These are phyloP conservation scores for Cataglyphis livida DNA, from an alignment of 2,888 invertebrate genomes.

Conservation along the genomic window DNA sequence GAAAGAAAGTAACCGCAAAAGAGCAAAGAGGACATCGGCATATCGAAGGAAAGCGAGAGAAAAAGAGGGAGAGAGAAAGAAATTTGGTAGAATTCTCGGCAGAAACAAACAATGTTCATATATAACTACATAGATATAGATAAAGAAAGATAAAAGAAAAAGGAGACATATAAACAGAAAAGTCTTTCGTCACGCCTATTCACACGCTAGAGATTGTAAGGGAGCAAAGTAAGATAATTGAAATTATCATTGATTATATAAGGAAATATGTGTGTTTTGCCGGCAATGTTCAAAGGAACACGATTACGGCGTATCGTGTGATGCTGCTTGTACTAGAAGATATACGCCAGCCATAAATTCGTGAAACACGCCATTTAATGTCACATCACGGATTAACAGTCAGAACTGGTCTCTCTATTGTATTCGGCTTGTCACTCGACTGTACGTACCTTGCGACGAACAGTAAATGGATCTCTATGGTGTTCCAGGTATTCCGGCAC, in stretches of 20 bases:
- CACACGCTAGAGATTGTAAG: slow-evolving; percentile 32
- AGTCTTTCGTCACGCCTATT: slow-evolving; percentile 35
- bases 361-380: slow-evolving; percentile 37
- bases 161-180: slow-evolving; percentile 34
- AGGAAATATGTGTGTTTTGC: not conserved
- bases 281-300: not conserved
- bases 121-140: not conserved
- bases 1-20: slow-evolving; percentile 45
- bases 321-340: slow-evolving; percentile 31
- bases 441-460: slow-evolving; percentile 21
- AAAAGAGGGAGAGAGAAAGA: slow-evolving; percentile 23
- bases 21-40: slow-evolving; percentile 45
- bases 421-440: slow-evolving; percentile 36
- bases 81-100: slow-evolving; percentile 37
- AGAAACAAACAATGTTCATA: slow-evolving; percentile 13
- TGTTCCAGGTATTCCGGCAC: not conserved
- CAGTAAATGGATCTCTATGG: slow-evolving; percentile 27
- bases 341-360: slow-evolving; percentile 36
- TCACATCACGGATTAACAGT: slow-evolving; percentile 48
- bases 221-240: not conserved
- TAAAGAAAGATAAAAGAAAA: slow-evolving; percentile 46
- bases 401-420: slow-evolving; percentile 46
- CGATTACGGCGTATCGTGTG: not conserved
- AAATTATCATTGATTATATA: slow-evolving; percentile 6
- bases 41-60: not conserved